A percentile compares a stretch with the other conserved stretches of the same genome.
Conservation (phyloP, 2,888 invertebrate genomes). For the Chelonus formosanus region DNA sequence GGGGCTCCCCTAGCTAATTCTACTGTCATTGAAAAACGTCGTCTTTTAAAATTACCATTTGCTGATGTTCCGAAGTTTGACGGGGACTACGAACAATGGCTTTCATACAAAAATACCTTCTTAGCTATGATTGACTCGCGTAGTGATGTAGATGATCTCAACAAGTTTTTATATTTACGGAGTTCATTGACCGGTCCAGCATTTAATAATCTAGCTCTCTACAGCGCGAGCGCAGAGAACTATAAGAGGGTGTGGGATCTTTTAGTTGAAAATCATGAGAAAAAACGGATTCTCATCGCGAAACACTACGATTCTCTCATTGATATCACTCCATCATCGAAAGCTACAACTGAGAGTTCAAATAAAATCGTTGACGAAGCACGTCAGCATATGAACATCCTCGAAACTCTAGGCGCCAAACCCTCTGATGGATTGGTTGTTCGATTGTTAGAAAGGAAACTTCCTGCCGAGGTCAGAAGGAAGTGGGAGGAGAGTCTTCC, state of each 20-base stretch:
- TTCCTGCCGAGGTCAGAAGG: conserved; percentile 14
- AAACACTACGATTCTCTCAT: conserved; percentile 2
- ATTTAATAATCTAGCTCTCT: too few species aligned
- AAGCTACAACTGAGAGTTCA: not conserved
- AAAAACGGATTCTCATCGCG: not conserved
- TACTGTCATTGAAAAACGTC: too few species aligned
- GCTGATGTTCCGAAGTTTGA: too few species aligned
- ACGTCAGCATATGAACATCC: conserved; percentile 16
- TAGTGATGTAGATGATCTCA: too few species aligned
- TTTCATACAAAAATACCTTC: too few species aligned
- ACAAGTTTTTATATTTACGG: too few species aligned
- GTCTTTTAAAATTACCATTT: too few species aligned
- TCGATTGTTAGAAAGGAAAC: conserved; percentile 14
- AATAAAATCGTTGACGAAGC: conserved; percentile 8
- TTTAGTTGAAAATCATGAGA: not conserved
- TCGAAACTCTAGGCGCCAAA: conserved; percentile 3
- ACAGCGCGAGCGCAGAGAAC: conserved; percentile 1
- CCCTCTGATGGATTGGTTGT: conserved; percentile 6
- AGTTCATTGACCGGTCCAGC: too few species aligned
- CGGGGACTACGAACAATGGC: too few species aligned
- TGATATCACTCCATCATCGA: not conserved
- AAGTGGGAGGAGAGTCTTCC: conserved; percentile 20
- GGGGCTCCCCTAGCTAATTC: not conserved
- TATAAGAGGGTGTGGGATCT: not conserved
- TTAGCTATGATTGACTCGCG: too few species aligned